Percentiles rank a stretch among this genome's conserved stretches.
These are phyloP conservation scores for Herpailurus yagouaroundi DNA, from an alignment of 2,113 vertebrate species.

Conservation along the genomic window DNA sequence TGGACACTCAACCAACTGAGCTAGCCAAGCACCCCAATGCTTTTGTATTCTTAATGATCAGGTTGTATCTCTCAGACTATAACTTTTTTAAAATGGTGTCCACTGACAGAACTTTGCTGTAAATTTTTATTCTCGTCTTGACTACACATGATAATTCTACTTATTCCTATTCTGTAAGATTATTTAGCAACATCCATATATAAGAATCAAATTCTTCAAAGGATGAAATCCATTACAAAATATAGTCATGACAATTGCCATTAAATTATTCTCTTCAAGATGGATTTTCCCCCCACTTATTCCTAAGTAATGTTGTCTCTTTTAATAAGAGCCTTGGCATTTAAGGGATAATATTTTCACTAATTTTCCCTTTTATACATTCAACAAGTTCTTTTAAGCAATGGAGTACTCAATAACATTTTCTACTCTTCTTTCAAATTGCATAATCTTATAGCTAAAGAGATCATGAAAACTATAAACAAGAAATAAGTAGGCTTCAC, in stretches of 20 bases:
- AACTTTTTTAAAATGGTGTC: neutral
- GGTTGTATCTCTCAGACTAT: neutral
- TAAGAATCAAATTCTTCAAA: neutral
- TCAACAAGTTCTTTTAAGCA: neutral
- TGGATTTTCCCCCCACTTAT: neutral
- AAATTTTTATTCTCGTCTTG: neutral
- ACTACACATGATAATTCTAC: neutral
- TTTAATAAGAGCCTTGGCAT: neutral
- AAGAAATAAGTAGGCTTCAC: neutral
- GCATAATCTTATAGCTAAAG: neutral
- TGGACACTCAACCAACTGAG: too few species aligned
- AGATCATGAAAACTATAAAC: neutral
- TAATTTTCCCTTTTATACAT: neutral
- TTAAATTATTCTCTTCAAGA: neutral
- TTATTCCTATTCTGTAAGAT: neutral
- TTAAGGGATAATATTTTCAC: slow-evolving; percentile 17
- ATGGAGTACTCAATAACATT: neutral
- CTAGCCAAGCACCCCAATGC: too few species aligned
- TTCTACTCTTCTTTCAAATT: neutral
- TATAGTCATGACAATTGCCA: neutral
- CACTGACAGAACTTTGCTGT: neutral
- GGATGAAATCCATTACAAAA: neutral
- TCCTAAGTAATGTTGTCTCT: neutral
- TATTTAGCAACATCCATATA: neutral
- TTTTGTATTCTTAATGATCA: neutral